Evolutionary conservation across 2,797 vertebrate species (phyloP).

Genomic region (Nannoperca australis): DNA sequence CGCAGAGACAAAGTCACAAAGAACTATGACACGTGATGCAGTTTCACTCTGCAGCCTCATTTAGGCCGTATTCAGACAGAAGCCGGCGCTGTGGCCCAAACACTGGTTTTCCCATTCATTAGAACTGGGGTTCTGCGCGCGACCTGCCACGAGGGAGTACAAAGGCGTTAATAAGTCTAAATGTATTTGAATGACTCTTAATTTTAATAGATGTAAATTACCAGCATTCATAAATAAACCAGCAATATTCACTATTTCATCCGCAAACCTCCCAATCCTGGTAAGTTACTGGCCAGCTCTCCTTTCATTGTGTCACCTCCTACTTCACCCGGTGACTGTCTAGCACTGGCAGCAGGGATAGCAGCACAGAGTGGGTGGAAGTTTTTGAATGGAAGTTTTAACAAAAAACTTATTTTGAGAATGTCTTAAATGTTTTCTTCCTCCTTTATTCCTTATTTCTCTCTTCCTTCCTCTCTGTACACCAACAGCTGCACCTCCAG

Average conservation of each 20-base stretch:
- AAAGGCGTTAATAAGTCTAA: too few relatives aligned
- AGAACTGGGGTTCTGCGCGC: too few relatives aligned
- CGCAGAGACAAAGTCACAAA: not conserved
- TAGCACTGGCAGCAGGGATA: constrained; percentile 40
- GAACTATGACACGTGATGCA: not conserved
- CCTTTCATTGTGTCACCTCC: not conserved
- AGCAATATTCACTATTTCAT: not conserved
- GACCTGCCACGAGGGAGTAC: too few relatives aligned
- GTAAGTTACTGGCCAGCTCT: not conserved
- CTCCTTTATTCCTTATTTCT: not conserved
- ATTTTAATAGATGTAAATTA: not conserved
- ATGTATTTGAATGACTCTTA: not conserved
- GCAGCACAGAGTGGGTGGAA: constrained; percentile 39
- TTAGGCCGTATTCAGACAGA: not conserved
- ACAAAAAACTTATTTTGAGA: not conserved
- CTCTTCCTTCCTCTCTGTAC: not conserved
- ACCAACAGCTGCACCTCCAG: too few relatives aligned
- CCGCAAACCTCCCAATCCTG: not conserved
- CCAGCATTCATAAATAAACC: not conserved
- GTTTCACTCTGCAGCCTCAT: not conserved
- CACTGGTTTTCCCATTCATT: too few relatives aligned
- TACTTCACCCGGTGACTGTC: constrained; percentile 15
- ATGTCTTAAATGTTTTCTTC: constrained; percentile 1
- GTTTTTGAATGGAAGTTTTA: constrained; percentile 16
- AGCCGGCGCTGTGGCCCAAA: too few relatives aligned